Evolutionary conservation across 1,140 invertebrate genomes (phyloP).

Genomic region (Telenomus remus): DNA sequence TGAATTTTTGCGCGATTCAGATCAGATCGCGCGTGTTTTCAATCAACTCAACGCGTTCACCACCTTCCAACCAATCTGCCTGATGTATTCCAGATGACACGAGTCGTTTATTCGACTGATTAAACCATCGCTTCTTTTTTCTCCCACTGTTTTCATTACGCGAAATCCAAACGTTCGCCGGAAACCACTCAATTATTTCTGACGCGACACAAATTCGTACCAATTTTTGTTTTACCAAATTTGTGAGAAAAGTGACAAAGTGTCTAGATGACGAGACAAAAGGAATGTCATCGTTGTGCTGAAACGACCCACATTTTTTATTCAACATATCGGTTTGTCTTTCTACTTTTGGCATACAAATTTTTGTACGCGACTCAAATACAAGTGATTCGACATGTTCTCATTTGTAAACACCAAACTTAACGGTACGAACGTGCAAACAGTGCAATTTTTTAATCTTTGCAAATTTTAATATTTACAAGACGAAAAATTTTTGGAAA

Average conservation of each 20-base stretch:
- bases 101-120: constrained; percentile 1
- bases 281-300: too few species aligned
- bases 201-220: too few species aligned
- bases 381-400: neutral
- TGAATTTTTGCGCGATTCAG: constrained; percentile 14
- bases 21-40: constrained; percentile 23
- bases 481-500: too few species aligned
- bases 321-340: constrained; percentile 23
- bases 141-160: neutral
- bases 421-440: neutral
- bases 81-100: constrained; percentile 22
- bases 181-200: too few species aligned
- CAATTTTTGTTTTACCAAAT: too few species aligned
- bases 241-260: too few species aligned
- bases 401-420: neutral
- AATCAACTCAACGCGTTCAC: constrained; percentile 9
- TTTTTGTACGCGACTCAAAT: constrained; percentile 17
- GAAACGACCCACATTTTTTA: neutral
- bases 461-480: too few species aligned
- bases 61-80: constrained; percentile 1
- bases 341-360: constrained; percentile 36
- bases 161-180: too few species aligned
- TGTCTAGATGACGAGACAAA: too few species aligned
- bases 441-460: too few species aligned
- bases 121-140: neutral